phyloP scores from a whole-genome alignment of 2,797 vertebrate species.

The Pseudomugil gertrudae region DNA sequence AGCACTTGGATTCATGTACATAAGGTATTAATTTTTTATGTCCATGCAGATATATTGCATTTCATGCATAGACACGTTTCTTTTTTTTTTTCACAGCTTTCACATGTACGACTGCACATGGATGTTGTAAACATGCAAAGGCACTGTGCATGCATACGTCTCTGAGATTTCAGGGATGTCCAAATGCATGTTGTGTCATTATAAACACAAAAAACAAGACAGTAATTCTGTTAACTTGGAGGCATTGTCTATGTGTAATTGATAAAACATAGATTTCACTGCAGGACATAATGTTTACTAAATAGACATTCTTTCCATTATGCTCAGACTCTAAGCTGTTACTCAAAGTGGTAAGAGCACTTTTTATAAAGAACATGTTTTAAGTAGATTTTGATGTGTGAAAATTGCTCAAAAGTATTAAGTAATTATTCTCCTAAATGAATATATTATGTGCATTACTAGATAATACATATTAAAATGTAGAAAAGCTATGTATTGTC shows the following conservation, averaged over 20 bases:
- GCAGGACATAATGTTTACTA: background rate
- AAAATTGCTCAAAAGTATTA: background rate
- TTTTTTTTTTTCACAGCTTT: background rate
- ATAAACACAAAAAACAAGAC: too few species aligned
- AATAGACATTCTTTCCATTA: too few species aligned
- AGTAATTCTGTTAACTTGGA: too few species aligned
- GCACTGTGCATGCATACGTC: background rate
- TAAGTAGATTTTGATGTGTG: background rate
- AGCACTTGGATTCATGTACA: conserved; percentile 99
- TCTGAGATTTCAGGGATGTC: background rate
- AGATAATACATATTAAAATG: background rate
- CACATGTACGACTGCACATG: background rate
- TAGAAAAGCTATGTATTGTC: background rate
- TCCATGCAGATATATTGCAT: background rate
- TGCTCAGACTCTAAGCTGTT: background rate
- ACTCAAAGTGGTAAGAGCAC: background rate
- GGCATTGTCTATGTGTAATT: background rate
- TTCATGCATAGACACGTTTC: background rate
- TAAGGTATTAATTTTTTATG: conserved; percentile 83
- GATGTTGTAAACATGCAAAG: background rate
- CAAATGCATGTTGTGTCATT: background rate
- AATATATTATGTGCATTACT: background rate
- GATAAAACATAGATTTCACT: background rate
- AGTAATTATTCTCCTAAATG: background rate
- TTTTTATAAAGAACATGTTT: background rate